Percentiles rank a stretch among this genome's conserved stretches.
Conservation (phyloP, 2,797 vertebrate species). For the Chromis chromis region DNA sequence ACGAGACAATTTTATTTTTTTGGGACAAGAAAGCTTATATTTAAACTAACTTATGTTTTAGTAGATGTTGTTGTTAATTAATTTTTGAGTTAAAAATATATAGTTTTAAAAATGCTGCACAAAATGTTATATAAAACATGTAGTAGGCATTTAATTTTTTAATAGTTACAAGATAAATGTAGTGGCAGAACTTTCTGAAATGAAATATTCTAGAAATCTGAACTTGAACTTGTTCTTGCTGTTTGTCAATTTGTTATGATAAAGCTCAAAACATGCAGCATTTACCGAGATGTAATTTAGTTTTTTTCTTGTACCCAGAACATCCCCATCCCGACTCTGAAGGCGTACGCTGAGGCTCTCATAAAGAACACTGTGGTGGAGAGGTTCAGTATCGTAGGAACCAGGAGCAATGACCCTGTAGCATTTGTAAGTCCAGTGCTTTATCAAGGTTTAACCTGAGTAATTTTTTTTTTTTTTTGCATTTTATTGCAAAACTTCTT, state of each 20-base stretch:
- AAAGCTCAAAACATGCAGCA: not conserved
- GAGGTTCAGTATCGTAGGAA: slow-evolving; percentile 95
- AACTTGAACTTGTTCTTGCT: not conserved
- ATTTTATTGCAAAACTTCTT: not conserved
- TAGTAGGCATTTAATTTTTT: not conserved
- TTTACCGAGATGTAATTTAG: not conserved
- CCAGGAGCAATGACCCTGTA: slow-evolving; percentile 95
- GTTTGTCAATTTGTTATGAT: too few species aligned
- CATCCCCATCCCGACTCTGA: slow-evolving; percentile 93
- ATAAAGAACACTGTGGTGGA: slow-evolving; percentile 91
- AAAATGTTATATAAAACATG: not conserved
- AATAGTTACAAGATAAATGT: too few species aligned
- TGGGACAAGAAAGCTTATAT: too few species aligned
- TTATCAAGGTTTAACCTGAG: not conserved
- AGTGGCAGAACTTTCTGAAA: not conserved
- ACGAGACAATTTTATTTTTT: too few species aligned
- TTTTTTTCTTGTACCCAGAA: slow-evolving; percentile 83
- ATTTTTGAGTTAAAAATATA: too few species aligned
- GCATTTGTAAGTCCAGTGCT: slow-evolving; percentile 88
- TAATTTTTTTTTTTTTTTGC: too few species aligned
- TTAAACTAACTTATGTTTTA: too few species aligned
- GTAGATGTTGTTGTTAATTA: too few species aligned
- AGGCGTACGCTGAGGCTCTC: slow-evolving; percentile 92
- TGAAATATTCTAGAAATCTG: too few species aligned
- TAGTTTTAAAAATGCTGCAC: too few species aligned